Percentiles rank a stretch among this genome's conserved stretches.
phyloP scores from a whole-genome alignment of 2,888 invertebrate genomes.

The Euplagia quadripunctaria region DNA sequence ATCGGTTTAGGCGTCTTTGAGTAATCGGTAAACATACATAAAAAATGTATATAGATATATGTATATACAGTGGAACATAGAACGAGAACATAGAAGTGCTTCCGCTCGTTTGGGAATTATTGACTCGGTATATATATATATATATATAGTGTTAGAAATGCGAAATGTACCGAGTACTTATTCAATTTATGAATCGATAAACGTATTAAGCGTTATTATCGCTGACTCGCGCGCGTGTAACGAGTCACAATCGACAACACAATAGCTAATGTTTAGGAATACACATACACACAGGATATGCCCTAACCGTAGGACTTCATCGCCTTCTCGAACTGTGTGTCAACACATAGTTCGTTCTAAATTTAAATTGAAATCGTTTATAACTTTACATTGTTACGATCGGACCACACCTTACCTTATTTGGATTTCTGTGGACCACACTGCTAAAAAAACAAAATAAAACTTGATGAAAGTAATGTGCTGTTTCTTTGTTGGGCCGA shows the following conservation, averaged over 20 bases:
- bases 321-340: not conserved
- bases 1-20: no score
- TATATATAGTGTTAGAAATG: not conserved
- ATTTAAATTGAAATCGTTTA: not conserved
- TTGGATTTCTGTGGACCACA: no score
- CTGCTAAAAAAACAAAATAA: no score
- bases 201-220: constrained; percentile 16
- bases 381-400: no score
- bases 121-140: not conserved
- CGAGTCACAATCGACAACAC: constrained; percentile 17
- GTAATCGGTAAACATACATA: no score
- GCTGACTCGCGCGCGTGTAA: constrained; percentile 17
- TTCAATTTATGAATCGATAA: constrained; percentile 16
- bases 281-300: not conserved
- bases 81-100: not conserved
- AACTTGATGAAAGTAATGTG: no score
- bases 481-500: no score
- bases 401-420: no score
- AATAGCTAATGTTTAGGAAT: constrained; percentile 27
- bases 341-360: not conserved
- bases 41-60: no score
- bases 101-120: not conserved
- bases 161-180: not conserved
- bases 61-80: no score
- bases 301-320: constrained; percentile 2